Conservation (phyloP, 1,140 invertebrate genomes). For the Aphaenogaster floridana region DNA sequence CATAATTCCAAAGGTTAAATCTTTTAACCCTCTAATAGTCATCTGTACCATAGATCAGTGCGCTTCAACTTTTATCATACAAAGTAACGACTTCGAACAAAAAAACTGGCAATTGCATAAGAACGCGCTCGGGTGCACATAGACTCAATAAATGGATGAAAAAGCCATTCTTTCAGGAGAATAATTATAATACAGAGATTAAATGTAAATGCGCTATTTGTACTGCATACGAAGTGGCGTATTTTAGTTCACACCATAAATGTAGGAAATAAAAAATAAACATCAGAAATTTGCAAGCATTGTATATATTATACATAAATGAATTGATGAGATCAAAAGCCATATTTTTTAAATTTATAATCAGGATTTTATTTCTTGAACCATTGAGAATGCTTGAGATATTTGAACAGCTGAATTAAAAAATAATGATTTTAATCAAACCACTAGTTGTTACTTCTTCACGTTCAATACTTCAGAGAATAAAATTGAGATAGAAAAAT, state of each 20-base stretch:
- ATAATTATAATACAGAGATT: not conserved
- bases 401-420: not conserved
- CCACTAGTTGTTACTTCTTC: not conserved
- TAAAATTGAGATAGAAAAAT: not conserved
- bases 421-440: not conserved
- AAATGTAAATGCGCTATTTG: not conserved
- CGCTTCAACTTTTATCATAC: slow-evolving; percentile 1
- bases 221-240: not conserved
- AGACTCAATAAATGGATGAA: not conserved
- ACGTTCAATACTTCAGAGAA: not conserved
- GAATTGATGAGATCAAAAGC: not conserved
- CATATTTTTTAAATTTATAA: not conserved
- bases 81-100: slow-evolving; percentile 7
- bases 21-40: not conserved
- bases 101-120: not conserved
- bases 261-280: not conserved
- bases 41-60: not conserved
- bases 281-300: not conserved
- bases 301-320: not conserved
- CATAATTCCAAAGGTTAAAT: slow-evolving; percentile 26
- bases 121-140: not conserved
- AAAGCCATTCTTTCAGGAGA: not conserved
- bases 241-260: not conserved
- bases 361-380: not conserved
- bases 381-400: not conserved